These are phyloP conservation scores for Aromia moschata DNA, from an alignment of 2,888 invertebrate genomes.

Conservation along the genomic window DNA sequence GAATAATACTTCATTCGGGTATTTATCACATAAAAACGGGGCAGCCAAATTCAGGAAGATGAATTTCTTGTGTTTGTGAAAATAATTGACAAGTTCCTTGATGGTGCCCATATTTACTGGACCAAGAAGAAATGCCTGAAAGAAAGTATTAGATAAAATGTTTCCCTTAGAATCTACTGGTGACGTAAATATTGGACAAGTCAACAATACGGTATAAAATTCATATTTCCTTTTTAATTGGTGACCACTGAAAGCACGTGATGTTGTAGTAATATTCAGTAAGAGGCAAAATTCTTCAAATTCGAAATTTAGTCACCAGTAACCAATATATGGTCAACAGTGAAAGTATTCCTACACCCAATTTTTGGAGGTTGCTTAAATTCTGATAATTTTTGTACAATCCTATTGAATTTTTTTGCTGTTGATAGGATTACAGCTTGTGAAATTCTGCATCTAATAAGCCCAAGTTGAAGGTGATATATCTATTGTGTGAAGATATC, in stretches of 20 bases:
- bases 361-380: no score
- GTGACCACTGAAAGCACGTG: not conserved
- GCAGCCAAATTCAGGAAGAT: slow-evolving; percentile 49
- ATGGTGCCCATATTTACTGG: slow-evolving; percentile 40
- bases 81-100: slow-evolving; percentile 33
- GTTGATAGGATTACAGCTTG: no score
- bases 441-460: no score
- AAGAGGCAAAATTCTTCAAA: no score
- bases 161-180: no score
- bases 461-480: no score
- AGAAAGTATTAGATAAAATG: not conserved
- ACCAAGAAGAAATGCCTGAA: slow-evolving; percentile 49
- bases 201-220: not conserved
- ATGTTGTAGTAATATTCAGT: slow-evolving; percentile 1
- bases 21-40: slow-evolving; percentile 39
- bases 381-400: no score
- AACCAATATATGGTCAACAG: no score
- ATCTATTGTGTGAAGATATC: no score
- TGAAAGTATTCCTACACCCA: no score
- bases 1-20: slow-evolving; percentile 37
- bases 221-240: not conserved
- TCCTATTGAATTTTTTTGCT: no score
- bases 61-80: slow-evolving; percentile 33
- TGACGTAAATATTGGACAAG: not conserved
- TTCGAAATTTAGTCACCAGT: no score